Percentiles rank a stretch among this genome's conserved stretches.
Conservation (phyloP, 2,888 invertebrate species). For the Hyles lineata region DNA sequence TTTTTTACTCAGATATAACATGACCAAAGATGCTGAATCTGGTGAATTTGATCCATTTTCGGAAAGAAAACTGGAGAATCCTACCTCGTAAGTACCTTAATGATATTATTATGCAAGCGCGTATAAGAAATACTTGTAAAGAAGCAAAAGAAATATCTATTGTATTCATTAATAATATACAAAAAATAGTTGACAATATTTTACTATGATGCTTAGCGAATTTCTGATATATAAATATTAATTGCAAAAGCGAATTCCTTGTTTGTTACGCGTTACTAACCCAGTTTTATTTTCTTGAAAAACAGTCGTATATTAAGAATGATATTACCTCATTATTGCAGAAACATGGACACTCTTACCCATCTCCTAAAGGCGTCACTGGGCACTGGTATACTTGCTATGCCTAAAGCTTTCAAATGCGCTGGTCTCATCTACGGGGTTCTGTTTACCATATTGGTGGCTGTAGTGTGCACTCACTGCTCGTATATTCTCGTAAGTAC, state of each 20-base stretch:
- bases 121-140: too few relatives aligned
- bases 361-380: conserved; percentile 98
- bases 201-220: not conserved
- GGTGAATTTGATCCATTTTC: conserved; percentile 90
- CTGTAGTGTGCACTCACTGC: conserved; percentile 96
- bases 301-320: conserved; percentile 32
- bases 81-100: conserved; percentile 90
- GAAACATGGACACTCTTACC: conserved; percentile 95
- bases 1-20: conserved; percentile 32
- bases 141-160: too few relatives aligned
- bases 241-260: not conserved
- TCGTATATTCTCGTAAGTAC: conserved; percentile 91
- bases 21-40: conserved; percentile 86
- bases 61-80: conserved; percentile 89
- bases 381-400: conserved; percentile 97
- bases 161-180: too few relatives aligned
- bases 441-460: conserved; percentile 92
- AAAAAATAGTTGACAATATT: too few relatives aligned
- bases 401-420: conserved; percentile 96
- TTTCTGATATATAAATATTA: not conserved
- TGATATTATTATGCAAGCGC: not conserved
- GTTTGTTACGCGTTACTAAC: not conserved
- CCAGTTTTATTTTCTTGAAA: not conserved
- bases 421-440: conserved; percentile 94
- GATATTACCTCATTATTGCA: conserved; percentile 60